These are phyloP conservation scores for Drosophila lini DNA, from an alignment of 1,140 invertebrate species.

Conservation along the genomic window DNA sequence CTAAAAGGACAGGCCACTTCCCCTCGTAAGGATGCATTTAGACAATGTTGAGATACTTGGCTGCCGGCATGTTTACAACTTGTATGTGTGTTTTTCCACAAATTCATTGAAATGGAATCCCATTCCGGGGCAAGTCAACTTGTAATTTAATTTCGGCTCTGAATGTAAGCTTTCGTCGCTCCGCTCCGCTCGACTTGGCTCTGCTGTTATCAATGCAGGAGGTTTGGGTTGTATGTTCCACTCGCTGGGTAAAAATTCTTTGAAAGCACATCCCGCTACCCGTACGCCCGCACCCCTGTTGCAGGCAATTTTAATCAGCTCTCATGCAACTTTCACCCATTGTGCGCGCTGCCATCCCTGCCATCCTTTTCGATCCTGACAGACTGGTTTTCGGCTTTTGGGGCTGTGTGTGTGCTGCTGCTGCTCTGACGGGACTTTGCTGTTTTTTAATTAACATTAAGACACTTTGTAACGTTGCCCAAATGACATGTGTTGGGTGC, in stretches of 20 bases:
- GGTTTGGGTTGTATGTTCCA: not conserved
- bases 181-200: constrained; percentile 23
- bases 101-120: constrained; percentile 42
- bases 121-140: constrained; percentile 34
- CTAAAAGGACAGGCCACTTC: not conserved
- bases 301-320: constrained; percentile 58
- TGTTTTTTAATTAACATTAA: constrained; percentile 81
- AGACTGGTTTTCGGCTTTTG: constrained; percentile 18
- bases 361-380: constrained; percentile 19
- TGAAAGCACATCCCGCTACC: not conserved
- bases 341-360: constrained; percentile 42
- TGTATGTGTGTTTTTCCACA: constrained; percentile 17
- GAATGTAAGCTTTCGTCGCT: constrained; percentile 34
- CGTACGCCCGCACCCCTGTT: not conserved
- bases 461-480: constrained; percentile 65
- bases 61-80: constrained; percentile 25
- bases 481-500: constrained; percentile 72
- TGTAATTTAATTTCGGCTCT: constrained; percentile 49
- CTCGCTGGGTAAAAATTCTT: constrained; percentile 10
- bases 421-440: constrained; percentile 49
- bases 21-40: constrained; percentile 15
- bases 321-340: constrained; percentile 45
- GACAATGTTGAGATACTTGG: constrained; percentile 20
- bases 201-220: constrained; percentile 24
- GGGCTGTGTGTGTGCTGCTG: constrained; percentile 21